Conservation (phyloP, 2,797 vertebrate genomes). For the Pseudocheirus occidentalis region DNA sequence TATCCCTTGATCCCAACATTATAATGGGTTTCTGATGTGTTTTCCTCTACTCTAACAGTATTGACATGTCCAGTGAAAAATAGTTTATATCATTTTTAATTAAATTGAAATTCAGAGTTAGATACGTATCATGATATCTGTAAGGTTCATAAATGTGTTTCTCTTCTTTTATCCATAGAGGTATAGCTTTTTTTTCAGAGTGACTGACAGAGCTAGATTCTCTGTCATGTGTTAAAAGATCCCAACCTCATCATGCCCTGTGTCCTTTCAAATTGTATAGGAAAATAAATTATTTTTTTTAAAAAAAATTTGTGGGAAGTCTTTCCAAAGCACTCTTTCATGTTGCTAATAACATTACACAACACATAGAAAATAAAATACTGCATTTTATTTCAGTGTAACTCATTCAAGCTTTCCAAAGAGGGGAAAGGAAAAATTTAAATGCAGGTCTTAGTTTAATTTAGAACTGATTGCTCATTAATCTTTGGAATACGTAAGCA, state of each 20-base stretch:
- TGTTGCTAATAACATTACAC: constrained; percentile 79
- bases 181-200: constrained; percentile 72
- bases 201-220: constrained; percentile 78
- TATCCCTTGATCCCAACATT: background rate
- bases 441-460: constrained; percentile 83
- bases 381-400: constrained; percentile 80
- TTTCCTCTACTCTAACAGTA: constrained; percentile 41
- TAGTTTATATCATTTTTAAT: constrained; percentile 63
- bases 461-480: constrained; percentile 86
- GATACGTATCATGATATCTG: constrained; percentile 47
- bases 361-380: constrained; percentile 78
- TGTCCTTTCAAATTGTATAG: constrained; percentile 82
- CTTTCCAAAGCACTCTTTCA: constrained; percentile 81
- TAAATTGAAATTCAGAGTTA: constrained; percentile 69
- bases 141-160: constrained; percentile 70
- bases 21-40: background rate
- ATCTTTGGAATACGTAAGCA: constrained; percentile 85
- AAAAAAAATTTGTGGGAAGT: constrained; percentile 80
- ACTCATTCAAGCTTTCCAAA: constrained; percentile 74
- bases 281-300: constrained; percentile 78
- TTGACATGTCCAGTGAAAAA: constrained; percentile 9
- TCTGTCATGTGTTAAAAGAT: constrained; percentile 73
- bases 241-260: constrained; percentile 75
- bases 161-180: constrained; percentile 74
- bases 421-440: constrained; percentile 74